Evolutionary conservation across 2,797 vertebrate species (phyloP), one percentile per base, ranked within the genome.

Genomic region (Paramormyrops hopkinsi): DNA sequence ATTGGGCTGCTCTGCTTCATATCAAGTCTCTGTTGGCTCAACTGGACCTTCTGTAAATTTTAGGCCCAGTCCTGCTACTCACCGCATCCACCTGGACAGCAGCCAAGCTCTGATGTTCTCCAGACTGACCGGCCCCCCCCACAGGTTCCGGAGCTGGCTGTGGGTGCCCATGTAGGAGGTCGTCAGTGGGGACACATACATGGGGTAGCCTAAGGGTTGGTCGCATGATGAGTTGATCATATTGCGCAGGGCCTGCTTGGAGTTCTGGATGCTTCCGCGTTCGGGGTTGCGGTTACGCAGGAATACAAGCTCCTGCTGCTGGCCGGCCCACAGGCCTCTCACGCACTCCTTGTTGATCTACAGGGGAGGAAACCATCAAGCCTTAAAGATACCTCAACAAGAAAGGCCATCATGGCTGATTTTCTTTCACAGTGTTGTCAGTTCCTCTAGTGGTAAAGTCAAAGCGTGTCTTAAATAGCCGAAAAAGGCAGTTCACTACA

Each of bases 281-380:
- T 99, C 99, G 0, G 98, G 98, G 93, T 99, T 99, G 83, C 97
- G 95, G 92, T 99, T 99, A 12, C 98, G 96, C 85, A 99, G 93
- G 93, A 99, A 99, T 89, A 99, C 97, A 91, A 99, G 93, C 89
- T 99, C 99, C 91, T 99, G 98, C 92, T 99, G 99, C 93, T 99
- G 99, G 7, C 98, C 98, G 0, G 99, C 98, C 99, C 98, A 99
- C 6, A 99, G 97, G 0, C 98, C 98, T 19, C 98, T 96, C 87
- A 99, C 98, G 0, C 99, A 99, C 92, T 99, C 99, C 90, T 97
- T 98, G 93, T 99, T 99, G 88, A 99, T 98, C 99, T 99, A 88
- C 59, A 46, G 76, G 0, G 33, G 6, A n/a, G 82, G 12, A 29
- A 37, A 25, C 82, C 6, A 29, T 37, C 14, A 56, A 8, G 7